Base-by-base conservation (phyloP, 1,140 invertebrate genomes). In the Brachionus manjavacas region DNA sequence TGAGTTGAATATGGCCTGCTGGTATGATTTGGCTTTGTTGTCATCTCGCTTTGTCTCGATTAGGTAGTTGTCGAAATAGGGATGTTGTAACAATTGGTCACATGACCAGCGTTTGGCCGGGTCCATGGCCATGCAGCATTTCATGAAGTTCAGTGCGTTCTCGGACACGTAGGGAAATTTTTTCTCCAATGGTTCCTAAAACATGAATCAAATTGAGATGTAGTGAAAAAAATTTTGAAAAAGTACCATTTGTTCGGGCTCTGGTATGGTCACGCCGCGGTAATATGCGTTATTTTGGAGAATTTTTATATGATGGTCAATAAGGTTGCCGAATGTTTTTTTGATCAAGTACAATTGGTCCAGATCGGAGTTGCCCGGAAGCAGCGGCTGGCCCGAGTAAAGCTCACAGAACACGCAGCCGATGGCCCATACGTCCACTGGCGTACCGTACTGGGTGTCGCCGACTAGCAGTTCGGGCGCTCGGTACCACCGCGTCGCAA, bases 401-500 rank as follows among this genome's bases (percentile, higher is more conserved):
- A 99, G 90, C 90, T 99, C 97, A 4, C 96, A 96, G 88, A 96
- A 94, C 1, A 99, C 96, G 89, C 96, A 98, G 20, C 91, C 91
- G 55, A 91, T 89, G 31, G 96, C 96, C 97, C 97, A 99, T 12
- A 99, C 94, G 88, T 99, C 97, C 0, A 99, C 97, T 0, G 96
- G 94, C 0, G 96, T 94, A 6, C 96, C 95, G 88, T 99, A 99
- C 87, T 96, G 94, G 2, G 95, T 97, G 88, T 99, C 97, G 0
- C 97, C 97, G 0, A 99, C 97, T 23, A 99, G 91, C 9, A 99
- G 91, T 90, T 99, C 97, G 0, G 89, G 96, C 14, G 96, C 94
- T 80, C 97, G 91, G 89, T 99, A 99, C 97, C 97, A 99, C 28
- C 97, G 91, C 6, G 97, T 99, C 2, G 97, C 97, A 66, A 99